Base-by-base conservation (phyloP, 1,140 invertebrate genomes). In the Tyrophagus putrescentiae region DNA sequence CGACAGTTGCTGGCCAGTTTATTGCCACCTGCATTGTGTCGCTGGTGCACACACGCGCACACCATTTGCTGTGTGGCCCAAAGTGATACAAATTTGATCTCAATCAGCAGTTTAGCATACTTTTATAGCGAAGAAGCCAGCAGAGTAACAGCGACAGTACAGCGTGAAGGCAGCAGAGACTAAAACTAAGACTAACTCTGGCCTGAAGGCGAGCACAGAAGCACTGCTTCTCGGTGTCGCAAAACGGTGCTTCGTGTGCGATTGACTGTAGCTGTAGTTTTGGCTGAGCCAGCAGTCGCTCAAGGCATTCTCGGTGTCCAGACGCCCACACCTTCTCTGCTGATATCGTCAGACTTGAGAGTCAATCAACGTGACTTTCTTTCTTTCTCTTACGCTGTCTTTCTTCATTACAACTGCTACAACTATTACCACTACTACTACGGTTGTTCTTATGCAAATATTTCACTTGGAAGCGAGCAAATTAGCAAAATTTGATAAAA, bases 401-500 rank as follows among this genome's bases (percentile, higher is more conserved):
- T 39, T 21, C 13, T n/a, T n/a, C n/a, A n/a, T n/a, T n/a, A n/a
- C n/a, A n/a, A n/a, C n/a, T n/a, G n/a, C n/a, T n/a, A n/a, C n/a
- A n/a, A n/a, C n/a, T n/a, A n/a, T n/a, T n/a, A n/a, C n/a, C n/a
- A n/a, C n/a, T n/a, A n/a, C n/a, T n/a, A n/a, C n/a, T n/a, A n/a
- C 21, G 36, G 13, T 39, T 39, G 13, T 39, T 18, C 31, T 7
- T 48, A 48, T 48, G 45, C 45, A 48, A 48, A 48, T 48, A 48
- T 48, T 48, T 48, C 45, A 48, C 45, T 48, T 48, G 7, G 21
- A 7, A 48, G 45, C 7, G 18, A 48, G 45, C 18, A 48, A 48
- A 48, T 48, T 48, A 48, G 45, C 45, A 48, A 48, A 48, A 9
- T 48, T 48, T 48, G 45, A 48, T 48, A 48, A 48, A n/a, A n/a